Percentiles rank a stretch among this genome's conserved stretches.
Evolutionary conservation across 2,797 vertebrate genomes (phyloP).

Genomic region (Cossypha polioptera): DNA sequence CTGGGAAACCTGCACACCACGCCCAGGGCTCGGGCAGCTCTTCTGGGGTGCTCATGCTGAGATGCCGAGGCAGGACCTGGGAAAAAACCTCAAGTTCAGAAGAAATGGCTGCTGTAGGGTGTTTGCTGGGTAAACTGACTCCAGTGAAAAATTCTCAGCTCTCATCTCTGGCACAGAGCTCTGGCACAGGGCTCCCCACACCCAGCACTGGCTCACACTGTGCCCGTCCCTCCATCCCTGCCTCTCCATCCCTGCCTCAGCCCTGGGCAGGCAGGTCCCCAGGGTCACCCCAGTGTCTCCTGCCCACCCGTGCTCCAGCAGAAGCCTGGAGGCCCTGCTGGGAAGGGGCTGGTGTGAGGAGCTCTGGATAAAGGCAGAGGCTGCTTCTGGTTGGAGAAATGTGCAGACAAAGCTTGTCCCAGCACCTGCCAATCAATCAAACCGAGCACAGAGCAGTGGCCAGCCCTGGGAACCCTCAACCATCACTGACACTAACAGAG

Average conservation of each 20-base stretch:
- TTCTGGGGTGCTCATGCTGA: not conserved
- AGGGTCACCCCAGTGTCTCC: not conserved
- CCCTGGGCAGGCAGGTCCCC: not conserved
- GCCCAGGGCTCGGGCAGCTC: not conserved
- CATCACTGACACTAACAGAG: not conserved
- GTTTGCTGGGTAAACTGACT: not conserved
- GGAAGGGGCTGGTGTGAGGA: not conserved
- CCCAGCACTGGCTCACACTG: rapidly evolving
- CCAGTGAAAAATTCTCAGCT: not conserved
- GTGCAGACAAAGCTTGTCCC: not conserved
- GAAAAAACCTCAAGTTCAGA: rapidly evolving
- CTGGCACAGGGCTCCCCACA: rapidly evolving
- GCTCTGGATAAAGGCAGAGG: not conserved
- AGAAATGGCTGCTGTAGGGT: not conserved
- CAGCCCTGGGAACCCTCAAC: not conserved
- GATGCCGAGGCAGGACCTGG: not conserved
- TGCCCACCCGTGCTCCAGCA: not conserved
- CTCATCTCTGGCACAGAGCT: rapidly evolving
- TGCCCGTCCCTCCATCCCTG: rapidly evolving
- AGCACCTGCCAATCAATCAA: conserved; percentile 24
- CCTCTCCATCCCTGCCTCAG: not conserved
- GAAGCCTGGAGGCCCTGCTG: not conserved
- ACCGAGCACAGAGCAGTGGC: not conserved
- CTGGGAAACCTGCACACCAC: not conserved
- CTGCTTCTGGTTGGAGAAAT: not conserved